Conservation (phyloP, 37 sponge, comb jelly and placozoan genomes). For the Chondrosia reniformis region DNA sequence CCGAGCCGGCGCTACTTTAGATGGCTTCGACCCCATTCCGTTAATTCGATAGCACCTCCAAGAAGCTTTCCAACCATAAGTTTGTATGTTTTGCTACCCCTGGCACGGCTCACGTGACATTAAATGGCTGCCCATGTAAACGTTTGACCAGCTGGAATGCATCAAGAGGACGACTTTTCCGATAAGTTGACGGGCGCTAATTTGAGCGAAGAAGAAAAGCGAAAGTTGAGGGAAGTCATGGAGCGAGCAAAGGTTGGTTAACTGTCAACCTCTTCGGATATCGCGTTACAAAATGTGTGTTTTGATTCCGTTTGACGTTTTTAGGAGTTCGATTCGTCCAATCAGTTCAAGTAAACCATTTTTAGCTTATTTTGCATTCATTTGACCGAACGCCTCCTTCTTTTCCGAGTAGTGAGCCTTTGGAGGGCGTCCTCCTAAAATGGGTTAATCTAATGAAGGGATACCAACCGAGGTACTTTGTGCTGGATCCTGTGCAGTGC, state of each 20-base stretch:
- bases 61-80: no score
- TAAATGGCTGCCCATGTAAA: no score
- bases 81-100: no score
- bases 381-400: conserved; percentile 5
- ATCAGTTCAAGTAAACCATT: no score
- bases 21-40: no score
- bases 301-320: no score
- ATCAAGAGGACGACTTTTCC: conserved; percentile 14
- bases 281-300: background rate
- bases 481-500: conserved; percentile 57
- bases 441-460: conserved; percentile 77
- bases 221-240: conserved; percentile 44
- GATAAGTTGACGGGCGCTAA: conserved; percentile 5
- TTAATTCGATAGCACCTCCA: no score
- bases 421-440: conserved; percentile 64
- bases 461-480: conserved; percentile 72
- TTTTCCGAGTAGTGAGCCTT: conserved; percentile 14
- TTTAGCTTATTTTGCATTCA: background rate
- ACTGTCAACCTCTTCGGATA: background rate
- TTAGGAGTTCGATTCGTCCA: background rate
- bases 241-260: conserved; percentile 56
- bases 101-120: no score
- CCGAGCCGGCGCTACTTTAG: no score
- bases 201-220: conserved; percentile 40
- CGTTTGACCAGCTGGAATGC: no score